Evolutionary conservation across 2,888 invertebrate genomes (phyloP).

Genomic region (Melinaea marsaeus): DNA sequence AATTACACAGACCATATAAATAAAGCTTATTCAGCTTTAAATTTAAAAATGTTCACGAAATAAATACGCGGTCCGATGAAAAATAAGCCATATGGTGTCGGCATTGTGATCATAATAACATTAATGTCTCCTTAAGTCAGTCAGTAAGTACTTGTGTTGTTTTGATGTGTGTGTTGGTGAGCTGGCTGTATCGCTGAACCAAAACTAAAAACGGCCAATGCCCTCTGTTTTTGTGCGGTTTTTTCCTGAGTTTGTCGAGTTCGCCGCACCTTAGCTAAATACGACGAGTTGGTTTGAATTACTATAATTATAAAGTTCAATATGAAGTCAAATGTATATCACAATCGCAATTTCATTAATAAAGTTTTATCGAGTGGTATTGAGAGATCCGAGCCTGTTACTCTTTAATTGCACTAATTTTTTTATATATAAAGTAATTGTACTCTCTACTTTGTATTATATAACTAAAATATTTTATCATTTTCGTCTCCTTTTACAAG

Average conservation of each 20-base stretch:
- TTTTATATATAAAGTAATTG: no score
- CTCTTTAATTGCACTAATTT: no score
- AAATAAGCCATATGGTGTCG: constrained; percentile 21
- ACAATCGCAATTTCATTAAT: constrained; percentile 2
- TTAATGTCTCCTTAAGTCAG: constrained; percentile 9
- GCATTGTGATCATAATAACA: constrained; percentile 23
- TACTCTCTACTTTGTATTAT: no score
- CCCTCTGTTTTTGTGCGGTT: constrained; percentile 56
- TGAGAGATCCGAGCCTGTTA: no score
- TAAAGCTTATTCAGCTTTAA: not conserved
- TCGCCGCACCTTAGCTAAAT: constrained; percentile 20
- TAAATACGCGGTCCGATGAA: constrained; percentile 11
- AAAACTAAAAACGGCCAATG: constrained; percentile 70
- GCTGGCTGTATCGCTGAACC: constrained; percentile 56
- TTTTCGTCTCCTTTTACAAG: no score
- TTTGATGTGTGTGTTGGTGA: constrained; percentile 41
- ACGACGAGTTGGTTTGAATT: not conserved
- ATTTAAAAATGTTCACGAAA: not conserved
- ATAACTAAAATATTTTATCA: no score
- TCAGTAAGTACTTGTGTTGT: constrained; percentile 25
- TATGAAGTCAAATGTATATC: not conserved
- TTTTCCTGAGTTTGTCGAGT: constrained; percentile 51
- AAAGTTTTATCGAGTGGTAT: no score
- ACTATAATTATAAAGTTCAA: not conserved
- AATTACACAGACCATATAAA: not conserved